Conservation (phyloP, 2,888 invertebrate species). For the Hypselothyrea guttata region DNA sequence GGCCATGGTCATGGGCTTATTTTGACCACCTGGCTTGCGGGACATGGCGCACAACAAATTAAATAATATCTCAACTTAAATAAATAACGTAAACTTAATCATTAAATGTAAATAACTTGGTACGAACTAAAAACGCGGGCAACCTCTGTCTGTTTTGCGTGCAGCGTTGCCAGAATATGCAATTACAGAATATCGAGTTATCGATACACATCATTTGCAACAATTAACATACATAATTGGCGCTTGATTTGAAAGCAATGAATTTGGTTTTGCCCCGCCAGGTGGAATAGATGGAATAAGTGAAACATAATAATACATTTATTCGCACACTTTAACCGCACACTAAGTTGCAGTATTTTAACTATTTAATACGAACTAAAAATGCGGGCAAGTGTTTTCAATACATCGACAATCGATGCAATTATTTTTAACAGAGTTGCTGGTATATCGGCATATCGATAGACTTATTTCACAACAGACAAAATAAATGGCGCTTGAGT, state of each 20-base stretch:
- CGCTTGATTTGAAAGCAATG: constrained; percentile 14
- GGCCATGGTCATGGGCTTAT: constrained; percentile 70
- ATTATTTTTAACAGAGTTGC: too few species aligned
- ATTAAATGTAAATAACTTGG: constrained; percentile 20
- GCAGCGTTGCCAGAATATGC: constrained; percentile 9
- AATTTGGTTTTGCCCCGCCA: constrained; percentile 38
- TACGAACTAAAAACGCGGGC: constrained; percentile 38
- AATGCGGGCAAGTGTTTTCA: too few species aligned
- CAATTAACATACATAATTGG: too few species aligned
- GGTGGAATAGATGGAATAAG: constrained; percentile 34
- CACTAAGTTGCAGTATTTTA: too few species aligned
- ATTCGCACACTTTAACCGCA: too few species aligned
- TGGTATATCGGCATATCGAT: background rate
- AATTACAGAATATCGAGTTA: background rate
- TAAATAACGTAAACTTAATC: constrained; percentile 14
- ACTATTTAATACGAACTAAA: too few species aligned
- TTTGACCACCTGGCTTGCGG: constrained; percentile 27
- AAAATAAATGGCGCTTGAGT: constrained; percentile 35
- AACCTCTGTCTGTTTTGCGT: constrained; percentile 3
- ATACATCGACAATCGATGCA: too few species aligned
- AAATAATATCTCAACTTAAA: background rate
- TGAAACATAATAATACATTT: too few species aligned
- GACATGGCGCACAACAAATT: constrained; percentile 25
- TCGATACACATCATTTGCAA: background rate
- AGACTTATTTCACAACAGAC: background rate